Evolutionary conservation across 2,113 vertebrate species (phyloP).

Genomic region (Baryphthengus martii): DNA sequence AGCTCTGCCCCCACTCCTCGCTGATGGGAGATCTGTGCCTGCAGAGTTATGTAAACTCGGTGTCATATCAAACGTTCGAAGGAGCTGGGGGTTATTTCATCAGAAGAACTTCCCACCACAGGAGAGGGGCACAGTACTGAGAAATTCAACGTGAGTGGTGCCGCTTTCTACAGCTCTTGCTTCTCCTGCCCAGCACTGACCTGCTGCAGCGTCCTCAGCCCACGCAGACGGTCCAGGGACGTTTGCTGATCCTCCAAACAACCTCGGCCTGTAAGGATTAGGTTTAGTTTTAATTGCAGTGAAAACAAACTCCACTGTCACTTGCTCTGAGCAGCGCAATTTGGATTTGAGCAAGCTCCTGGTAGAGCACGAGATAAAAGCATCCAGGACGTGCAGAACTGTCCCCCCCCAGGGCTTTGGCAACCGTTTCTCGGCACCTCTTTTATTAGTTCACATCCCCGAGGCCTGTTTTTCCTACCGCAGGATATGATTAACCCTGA

Average conservation of each 20-base stretch:
- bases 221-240: background rate
- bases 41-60: background rate
- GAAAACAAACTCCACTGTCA: background rate
- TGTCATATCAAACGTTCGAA: rapidly evolving
- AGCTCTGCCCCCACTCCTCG: rapidly evolving
- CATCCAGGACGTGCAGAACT: background rate
- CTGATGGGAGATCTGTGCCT: background rate
- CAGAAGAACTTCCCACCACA: background rate
- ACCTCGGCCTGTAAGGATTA: background rate
- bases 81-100: background rate
- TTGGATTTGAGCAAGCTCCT: background rate
- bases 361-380: background rate
- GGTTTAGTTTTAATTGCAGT: background rate
- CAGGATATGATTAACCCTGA: slow-evolving; percentile 36
- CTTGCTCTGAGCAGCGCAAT: background rate
- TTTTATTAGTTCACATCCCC: background rate
- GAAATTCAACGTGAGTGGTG: background rate
- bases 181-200: background rate
- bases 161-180: rapidly evolving
- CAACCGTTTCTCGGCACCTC: background rate
- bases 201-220: background rate
- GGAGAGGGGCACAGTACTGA: background rate
- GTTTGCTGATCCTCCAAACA: background rate
- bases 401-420: background rate
- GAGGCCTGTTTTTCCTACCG: background rate